Base-by-base conservation (phyloP, 2,888 invertebrate species). In the Bibio marci region DNA sequence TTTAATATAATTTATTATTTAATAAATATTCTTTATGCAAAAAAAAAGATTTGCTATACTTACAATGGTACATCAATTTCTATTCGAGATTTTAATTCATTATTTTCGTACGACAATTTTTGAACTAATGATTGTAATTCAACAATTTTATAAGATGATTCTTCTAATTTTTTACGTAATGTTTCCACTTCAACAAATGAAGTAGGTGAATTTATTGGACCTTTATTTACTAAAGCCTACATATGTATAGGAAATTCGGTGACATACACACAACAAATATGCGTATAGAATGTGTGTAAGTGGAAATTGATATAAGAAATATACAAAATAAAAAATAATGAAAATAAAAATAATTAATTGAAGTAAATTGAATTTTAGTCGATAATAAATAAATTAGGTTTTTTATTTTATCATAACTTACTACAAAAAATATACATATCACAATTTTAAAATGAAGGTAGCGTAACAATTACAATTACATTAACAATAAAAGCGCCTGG, bases 41-140 rank as follows among this genome's bases (percentile, higher is more conserved):
- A 6, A 7, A n/a, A 39, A 43, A 40, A 40, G 44, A 41, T 18
- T 35, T 27, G 33, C 17, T 14, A 3, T 30, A 48, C 60, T 58
- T 55, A 61, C 58, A 60, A 49, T 52, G 59, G 57, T 47, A 59
- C 57, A 48, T 59, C 57, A 45, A 57, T n/a, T 8, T 42, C 39
- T 7, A 63, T 57, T 38, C 67, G 70, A 30, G 69, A 73, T 51
- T 80, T 78, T 30, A 88, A 54, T 39, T 80, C 76, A 37, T 74
- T 71, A 59, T 91, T 90, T 57, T 88, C 90, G 43, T 71, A 74
- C 14, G 79, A 78, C 33, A 91, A 58, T 48, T 74, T 76, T 52
- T 85, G 80, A 15, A 90, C 76, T 35, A 75, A 74, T 4, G 70
- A 55, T 47, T 58, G 58, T 35, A 62, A 47, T 47, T 63, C 59